Base-by-base conservation (phyloP, 1,140 invertebrate genomes). In the Danaus plexippus region DNA sequence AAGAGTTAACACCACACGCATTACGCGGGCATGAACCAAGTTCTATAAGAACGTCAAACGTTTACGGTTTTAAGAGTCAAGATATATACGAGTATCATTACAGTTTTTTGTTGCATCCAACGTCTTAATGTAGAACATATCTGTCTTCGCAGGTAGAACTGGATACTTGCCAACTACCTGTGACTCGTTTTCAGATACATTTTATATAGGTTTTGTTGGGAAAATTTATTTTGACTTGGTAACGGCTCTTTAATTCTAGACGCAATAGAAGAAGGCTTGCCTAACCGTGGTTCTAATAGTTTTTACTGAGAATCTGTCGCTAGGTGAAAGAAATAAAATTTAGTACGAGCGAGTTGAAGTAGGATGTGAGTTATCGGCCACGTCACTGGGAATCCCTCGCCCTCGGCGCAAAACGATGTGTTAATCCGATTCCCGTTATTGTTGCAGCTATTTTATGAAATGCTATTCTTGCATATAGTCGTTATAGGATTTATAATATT, bases 81-180 rank as follows among this genome's bases (percentile, higher is more conserved):
- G 22, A 32, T 32, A 61, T 47, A 55, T 61, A 63, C 46, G 49
- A 59, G 64, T 22, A 66, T 79, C 71, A 78, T 80, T 77, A 77
- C 72, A 69, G 54, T 71, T 77, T n/a, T 75, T 75, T 77, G 66
- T 73, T 67, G 64, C 65, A 65, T 62, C 51, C 59, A 61, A 61
- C 49, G 59, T 55, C 63, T 75, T 74, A 77, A 73, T 75, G 71
- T 71, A 67, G 63, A 73, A 72, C 67, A 72, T 67, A 75, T 78
- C 67, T 70, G 69, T 74, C 69, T 80, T 77, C 68, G 62, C 71
- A 80, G 75, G 73, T 80, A 72, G 63, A 71, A 61, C 76, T 85
- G 80, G 80, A 81, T 50, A 57, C 48, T 58, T 74, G 79, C 82
- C 80, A 85, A 85, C 82, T 78, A 85, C 82, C 79, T 85, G 82